Conservation (phyloP, 2,797 vertebrate genomes). For the Pangasius larnaudii region DNA sequence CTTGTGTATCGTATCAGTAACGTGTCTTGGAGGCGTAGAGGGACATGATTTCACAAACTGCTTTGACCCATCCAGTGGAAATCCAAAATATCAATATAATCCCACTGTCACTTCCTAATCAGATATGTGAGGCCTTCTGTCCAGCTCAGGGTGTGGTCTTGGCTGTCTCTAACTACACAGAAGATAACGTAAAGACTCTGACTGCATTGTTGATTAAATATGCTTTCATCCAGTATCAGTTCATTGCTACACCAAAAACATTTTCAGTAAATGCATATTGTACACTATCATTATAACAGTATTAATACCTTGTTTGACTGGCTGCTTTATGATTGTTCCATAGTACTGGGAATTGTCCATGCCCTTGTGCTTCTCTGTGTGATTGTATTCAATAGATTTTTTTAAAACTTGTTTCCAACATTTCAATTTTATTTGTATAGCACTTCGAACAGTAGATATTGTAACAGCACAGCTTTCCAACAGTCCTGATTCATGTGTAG, state of each 20-base stretch:
- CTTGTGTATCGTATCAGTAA: background rate
- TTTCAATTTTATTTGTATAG: background rate
- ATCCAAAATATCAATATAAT: background rate
- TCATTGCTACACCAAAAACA: background rate
- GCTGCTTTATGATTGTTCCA: background rate
- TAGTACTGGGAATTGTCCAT: background rate
- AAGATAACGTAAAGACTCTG: background rate
- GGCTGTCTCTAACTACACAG: background rate
- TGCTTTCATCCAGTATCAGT: background rate
- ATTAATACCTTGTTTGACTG: background rate
- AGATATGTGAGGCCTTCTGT: background rate
- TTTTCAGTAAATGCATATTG: background rate
- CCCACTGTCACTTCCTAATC: background rate
- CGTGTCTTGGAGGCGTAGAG: background rate
- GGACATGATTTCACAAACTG: no score
- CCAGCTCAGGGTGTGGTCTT: background rate
- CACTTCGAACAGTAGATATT: background rate
- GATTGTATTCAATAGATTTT: background rate
- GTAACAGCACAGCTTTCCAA: background rate
- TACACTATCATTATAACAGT: background rate
- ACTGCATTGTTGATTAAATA: background rate
- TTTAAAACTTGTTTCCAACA: background rate
- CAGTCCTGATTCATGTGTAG: background rate
- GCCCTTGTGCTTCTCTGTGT: background rate
- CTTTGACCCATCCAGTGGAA: background rate